Base-by-base conservation (phyloP, 2,888 invertebrate species). In the Caenorhabditis sinica region DNA sequence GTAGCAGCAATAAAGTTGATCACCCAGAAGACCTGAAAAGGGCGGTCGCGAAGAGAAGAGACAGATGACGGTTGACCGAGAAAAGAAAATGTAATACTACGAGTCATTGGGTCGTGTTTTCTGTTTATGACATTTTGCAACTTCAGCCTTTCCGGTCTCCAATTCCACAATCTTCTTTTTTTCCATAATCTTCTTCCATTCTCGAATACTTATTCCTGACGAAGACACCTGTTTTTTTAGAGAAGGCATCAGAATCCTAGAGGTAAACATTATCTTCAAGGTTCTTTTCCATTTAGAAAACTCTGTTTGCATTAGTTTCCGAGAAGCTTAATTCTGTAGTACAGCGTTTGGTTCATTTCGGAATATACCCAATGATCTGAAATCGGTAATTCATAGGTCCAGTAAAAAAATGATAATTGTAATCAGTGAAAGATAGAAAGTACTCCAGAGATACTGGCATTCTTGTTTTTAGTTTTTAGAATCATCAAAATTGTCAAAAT, bases 111-210 rank as follows among this genome's bases (percentile, higher is more conserved):
- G 20, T 69, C 69, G 69, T 58, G 43, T 68, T 75, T 66, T 76
- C 75, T 76, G 75, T 76, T 76, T 76, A 68, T 76, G 68, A 36
- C 49, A 49, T 56, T 36, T 63, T 53, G 68, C 60, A 49, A 63
- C 51, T 25, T 40, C 51, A 53, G 53, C 33, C 63, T 74, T 73
- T 74, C 63, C 72, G 72, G 72, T 60, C 20, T 53, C 6, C 8
- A 6, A n/a, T 30, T 49, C 28, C 36, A 15, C 45, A 49, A 61
- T 61, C 30, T 60, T 61, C 33, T 60, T 36, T 36, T 49, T 30
- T 61, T 33, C 36, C 43, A 63, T 58, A 58, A 43, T 49, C 25
- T 33, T 25, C 69, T 77, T 17, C 33, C 30, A 20, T 56, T 49
- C 30, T 36, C 60, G 36, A 43, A 60, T 33, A n/a, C 60, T 60